These are phyloP conservation scores for Diabrotica undecimpunctata DNA, from an alignment of 1,140 invertebrate genomes.

Conservation along the genomic window DNA sequence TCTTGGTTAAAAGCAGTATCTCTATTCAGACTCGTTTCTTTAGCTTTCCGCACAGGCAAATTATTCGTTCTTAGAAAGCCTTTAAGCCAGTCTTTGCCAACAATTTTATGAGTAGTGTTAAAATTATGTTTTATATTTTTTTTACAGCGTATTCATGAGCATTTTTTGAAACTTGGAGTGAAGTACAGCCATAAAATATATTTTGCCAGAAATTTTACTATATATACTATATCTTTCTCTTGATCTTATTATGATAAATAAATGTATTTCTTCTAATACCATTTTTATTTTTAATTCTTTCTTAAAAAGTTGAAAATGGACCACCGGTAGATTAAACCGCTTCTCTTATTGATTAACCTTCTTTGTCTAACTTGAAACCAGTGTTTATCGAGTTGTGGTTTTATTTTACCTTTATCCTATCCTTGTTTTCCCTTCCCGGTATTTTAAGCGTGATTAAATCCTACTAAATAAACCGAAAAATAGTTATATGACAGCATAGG, in stretches of 20 bases:
- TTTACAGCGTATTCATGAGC: slow-evolving; percentile 11
- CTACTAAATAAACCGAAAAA: too few species aligned
- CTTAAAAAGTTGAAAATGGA: too few species aligned
- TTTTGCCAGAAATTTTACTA: slow-evolving; percentile 10
- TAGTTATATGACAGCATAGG: too few species aligned
- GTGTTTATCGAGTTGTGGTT: too few species aligned
- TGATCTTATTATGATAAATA: slow-evolving; percentile 10
- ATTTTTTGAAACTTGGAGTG: neutral
- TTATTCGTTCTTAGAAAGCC: slow-evolving; percentile 9
- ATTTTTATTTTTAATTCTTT: slow-evolving; percentile 8
- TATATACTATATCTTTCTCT: slow-evolving; percentile 7
- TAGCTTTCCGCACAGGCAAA: slow-evolving; percentile 44
- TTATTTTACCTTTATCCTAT: too few species aligned
- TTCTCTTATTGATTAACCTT: too few species aligned
- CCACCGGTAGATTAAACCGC: too few species aligned
- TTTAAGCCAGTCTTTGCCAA: slow-evolving; percentile 4
- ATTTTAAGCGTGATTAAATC: too few species aligned
- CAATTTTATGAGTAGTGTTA: slow-evolving; percentile 1
- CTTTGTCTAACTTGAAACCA: too few species aligned
- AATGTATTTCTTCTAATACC: slow-evolving; percentile 5
- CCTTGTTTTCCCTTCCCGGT: too few species aligned
- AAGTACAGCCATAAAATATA: slow-evolving; percentile 11
- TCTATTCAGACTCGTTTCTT: slow-evolving; percentile 26
- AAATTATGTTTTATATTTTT: slow-evolving; percentile 14
- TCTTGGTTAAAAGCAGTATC: slow-evolving; percentile 24